Evolutionary conservation across 2,888 invertebrate genomes (phyloP), one percentile per base, ranked within the genome.

Genomic region (Selenia dentaria): DNA sequence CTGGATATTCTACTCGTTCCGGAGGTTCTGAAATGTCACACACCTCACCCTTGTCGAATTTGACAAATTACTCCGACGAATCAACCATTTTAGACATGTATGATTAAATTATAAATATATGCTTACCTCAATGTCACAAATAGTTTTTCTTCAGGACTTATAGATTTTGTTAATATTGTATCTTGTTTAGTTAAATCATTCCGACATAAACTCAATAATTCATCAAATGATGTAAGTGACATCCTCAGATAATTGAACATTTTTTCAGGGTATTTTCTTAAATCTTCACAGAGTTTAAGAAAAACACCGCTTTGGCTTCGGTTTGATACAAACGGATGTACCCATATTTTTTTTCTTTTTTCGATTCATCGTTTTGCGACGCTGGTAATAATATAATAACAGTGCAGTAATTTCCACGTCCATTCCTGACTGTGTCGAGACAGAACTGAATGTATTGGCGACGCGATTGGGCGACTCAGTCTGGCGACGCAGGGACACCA

Each of bases 91-190:
- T 49, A 44, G 49, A 40, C 33, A 50, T 44, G 32, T 50, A 50
- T 40, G 40, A 43, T 41, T 34, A 41, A 41, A 32, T 43, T 33
- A 39, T 39, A 42, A 45, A 46, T 35, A 27, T 49, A 31, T 52
- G 38, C 47, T 53, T 51, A 51, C 53, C 49, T 51, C 16, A 57
- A 54, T 47, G 54, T 40, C 40, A 59, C 43, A 46, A 51, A 50
- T 35, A 51, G 37, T 36, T 48, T 54, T 54, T 57, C 57, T 54
- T 57, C 40, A 31, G 51, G 55, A 52, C 54, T 54, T 37, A 56
- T 39, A 9, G 59, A 55, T 56, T 59, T 54, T 52, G 50, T 59
- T 42, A 53, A 55, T 51, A 58, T 51, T 45, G 53, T 55, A 42
- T 54, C 51, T 38, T 58, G 53, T 43, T 51, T 46, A 39, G 40